Evolutionary conservation across 2,888 invertebrate species (phyloP).

Genomic region (Tromatobia lineatoria): DNA sequence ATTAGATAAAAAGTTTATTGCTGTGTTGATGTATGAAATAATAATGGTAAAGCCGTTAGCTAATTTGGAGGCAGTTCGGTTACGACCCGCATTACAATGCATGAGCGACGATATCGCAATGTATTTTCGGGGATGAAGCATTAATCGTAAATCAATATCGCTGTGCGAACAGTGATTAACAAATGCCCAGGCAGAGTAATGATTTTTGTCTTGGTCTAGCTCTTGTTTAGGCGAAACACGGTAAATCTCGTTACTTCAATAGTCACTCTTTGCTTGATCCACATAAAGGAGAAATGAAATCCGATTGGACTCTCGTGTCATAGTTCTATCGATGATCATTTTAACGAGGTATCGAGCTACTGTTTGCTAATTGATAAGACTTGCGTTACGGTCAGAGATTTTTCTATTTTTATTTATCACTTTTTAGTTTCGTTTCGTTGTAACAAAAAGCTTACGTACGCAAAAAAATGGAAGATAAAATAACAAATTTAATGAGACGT

Average conservation of each 20-base stretch:
- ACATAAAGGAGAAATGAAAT: neutral
- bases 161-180: constrained; percentile 14
- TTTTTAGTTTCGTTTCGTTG: no score
- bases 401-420: neutral
- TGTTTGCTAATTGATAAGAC: neutral
- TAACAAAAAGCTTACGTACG: no score
- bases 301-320: neutral
- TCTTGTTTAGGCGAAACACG: neutral
- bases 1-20: neutral
- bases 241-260: constrained; percentile 9
- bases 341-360: neutral
- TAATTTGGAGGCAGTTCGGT: neutral
- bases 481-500: no score
- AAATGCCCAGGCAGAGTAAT: constrained; percentile 6
- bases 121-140: neutral
- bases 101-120: constrained; percentile 13
- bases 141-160: constrained; percentile 19
- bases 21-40: neutral
- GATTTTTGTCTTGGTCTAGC: neutral
- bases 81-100: neutral
- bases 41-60: neutral
- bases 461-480: no score
- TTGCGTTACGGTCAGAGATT: neutral
- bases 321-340: neutral
- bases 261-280: neutral